Base-by-base conservation (phyloP, 1,140 invertebrate species). In the Aphaenogaster rudis region DNA sequence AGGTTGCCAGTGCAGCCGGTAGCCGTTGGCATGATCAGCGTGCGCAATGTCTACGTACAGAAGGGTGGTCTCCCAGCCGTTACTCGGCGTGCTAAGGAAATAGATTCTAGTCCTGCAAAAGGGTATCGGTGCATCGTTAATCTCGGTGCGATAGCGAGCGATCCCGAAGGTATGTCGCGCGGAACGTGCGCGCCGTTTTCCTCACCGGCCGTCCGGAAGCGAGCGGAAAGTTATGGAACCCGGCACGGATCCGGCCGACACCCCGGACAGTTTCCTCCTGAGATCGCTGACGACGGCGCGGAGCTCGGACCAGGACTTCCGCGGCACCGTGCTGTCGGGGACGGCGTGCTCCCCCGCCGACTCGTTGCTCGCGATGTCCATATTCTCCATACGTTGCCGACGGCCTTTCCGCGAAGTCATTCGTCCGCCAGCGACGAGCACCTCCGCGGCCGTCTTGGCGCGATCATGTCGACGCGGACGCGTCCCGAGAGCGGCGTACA, bases 21-120 rank as follows among this genome's bases (percentile, higher is more conserved):
- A 94, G 15, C 94, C 93, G 88, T 95, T 94, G 17, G 94, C 94
- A 88, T 96, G 96, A 89, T 95, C 96, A 3, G 95, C 95, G 87
- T 96, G 95, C 21, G 97, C 96, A 21, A 99, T 96, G 94, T 99
- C 98, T 4, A 97, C 97, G 93, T 98, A 99, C 1, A 99, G 95
- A 7, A 99, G 94, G 0, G 98, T 99, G 3, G 98, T 98, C 93
- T 99, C 98, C 96, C 98, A 97, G 33, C 97, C 97, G 92, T 98
- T 98, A 15, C 97, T 96, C 0, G 97, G 97, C 15, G 97, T 97
- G 87, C 98, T 97, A 21, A 99, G 96, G 94, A 99, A 99, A 95
- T 99, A 99, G 91, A 99, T 97, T 92, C 98, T 96, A 57, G 96
- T 97, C 81, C 97, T 97, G 42, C 33, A 63, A 42, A 54, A 87